These are phyloP conservation scores for Hipposideros armiger DNA, from an alignment of 2,113 vertebrate species.

Conservation along the genomic window DNA sequence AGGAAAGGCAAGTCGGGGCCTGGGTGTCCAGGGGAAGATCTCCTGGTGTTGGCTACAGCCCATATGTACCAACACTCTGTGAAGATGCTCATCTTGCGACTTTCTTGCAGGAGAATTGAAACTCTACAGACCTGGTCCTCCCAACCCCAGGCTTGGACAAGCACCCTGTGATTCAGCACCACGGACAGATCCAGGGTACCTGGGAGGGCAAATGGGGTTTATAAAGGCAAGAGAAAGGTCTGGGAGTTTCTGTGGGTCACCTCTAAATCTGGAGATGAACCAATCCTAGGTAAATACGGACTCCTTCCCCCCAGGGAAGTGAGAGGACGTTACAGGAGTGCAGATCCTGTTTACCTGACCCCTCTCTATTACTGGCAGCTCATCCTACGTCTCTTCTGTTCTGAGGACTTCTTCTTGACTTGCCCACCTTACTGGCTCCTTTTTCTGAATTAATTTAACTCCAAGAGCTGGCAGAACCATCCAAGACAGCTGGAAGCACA, in stretches of 20 bases:
- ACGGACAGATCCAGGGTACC: not conserved
- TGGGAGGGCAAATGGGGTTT: accelerated
- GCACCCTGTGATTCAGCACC: slow-evolving; percentile 18
- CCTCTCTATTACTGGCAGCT: slow-evolving; percentile 14
- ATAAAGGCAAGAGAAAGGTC: not conserved
- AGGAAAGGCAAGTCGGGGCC: not conserved
- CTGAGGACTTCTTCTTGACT: slow-evolving; percentile 55
- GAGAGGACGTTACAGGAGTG: not conserved
- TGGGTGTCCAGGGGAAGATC: not conserved
- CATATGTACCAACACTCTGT: not conserved
- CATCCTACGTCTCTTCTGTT: not conserved
- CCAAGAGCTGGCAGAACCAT: slow-evolving; percentile 37
- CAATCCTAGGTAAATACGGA: not conserved
- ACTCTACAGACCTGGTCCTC: not conserved
- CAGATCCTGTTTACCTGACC: not conserved
- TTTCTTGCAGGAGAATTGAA: not conserved
- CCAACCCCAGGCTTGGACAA: not conserved
- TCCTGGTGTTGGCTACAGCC: not conserved
- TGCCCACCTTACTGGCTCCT: slow-evolving; percentile 57
- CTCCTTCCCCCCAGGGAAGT: not conserved
- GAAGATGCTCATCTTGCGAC: not conserved
- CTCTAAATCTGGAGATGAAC: not conserved
- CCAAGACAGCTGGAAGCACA: slow-evolving; percentile 38
- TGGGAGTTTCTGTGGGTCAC: not conserved
- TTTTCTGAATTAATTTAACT: slow-evolving; percentile 65